Conservation (phyloP, 2,113 vertebrate species). For the Mesitornis unicolor region DNA sequence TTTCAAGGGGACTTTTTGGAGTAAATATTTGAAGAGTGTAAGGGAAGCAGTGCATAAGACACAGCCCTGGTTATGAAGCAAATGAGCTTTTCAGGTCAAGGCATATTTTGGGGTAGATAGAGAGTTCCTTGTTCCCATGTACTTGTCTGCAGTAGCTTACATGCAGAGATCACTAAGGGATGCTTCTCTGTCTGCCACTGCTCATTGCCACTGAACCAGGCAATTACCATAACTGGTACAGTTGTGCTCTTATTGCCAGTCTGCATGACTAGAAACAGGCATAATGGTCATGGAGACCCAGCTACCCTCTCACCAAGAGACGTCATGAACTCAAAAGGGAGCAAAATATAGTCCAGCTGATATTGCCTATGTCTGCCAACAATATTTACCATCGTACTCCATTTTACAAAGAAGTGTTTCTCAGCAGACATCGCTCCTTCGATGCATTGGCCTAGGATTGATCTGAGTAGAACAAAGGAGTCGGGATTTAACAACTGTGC, state of each 20-base stretch:
- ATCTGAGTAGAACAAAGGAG: slow-evolving; percentile 31
- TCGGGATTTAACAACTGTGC: slow-evolving; percentile 22
- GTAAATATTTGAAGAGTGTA: not conserved
- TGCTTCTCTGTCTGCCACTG: not conserved
- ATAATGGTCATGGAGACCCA: not conserved
- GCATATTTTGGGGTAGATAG: not conserved
- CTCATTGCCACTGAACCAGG: not conserved
- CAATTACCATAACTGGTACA: not conserved
- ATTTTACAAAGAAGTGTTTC: not conserved
- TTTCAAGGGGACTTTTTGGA: not conserved
- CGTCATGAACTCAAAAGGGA: not conserved
- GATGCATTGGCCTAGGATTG: not conserved
- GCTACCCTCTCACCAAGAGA: not conserved
- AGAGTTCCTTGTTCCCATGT: not conserved
- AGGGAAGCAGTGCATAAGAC: not conserved
- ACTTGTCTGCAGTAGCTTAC: not conserved
- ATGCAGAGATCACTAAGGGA: not conserved
- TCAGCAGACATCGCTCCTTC: not conserved
- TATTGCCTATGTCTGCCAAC: not conserved
- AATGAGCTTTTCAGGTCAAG: not conserved
- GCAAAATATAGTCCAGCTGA: not conserved
- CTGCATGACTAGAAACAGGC: not conserved
- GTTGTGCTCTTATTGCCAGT: not conserved
- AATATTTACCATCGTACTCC: not conserved
- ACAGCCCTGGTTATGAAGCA: not conserved